Evolutionary conservation across 1,140 invertebrate species (phyloP).

Genomic region (Acromyrmex echinatior): DNA sequence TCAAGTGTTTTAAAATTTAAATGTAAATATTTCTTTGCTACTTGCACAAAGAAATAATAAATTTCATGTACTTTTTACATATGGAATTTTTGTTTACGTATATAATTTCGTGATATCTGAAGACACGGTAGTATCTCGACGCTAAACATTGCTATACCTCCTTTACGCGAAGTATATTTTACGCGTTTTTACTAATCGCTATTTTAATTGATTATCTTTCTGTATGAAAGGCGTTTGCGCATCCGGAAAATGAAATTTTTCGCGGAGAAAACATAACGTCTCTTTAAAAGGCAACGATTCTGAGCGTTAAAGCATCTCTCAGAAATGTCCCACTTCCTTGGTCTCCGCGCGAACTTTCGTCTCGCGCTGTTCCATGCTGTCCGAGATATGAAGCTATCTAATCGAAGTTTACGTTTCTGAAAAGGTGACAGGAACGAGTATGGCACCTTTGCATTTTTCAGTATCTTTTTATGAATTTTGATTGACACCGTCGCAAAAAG

Average conservation of each 20-base stretch:
- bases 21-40: background rate
- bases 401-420: slow-evolving; percentile 41
- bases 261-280: slow-evolving; percentile 8
- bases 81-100: background rate
- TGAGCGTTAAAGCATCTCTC: background rate
- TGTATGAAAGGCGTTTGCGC: background rate
- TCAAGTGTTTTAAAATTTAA: background rate
- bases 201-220: slow-evolving; percentile 19
- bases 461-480: slow-evolving; percentile 63
- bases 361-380: background rate
- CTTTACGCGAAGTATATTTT: background rate
- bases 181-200: background rate
- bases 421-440: slow-evolving; percentile 24
- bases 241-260: slow-evolving; percentile 31
- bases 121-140: no score
- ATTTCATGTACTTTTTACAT: background rate
- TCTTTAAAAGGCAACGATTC: slow-evolving; percentile 58
- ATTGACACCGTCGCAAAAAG: slow-evolving; percentile 67
- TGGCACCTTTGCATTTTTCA: slow-evolving; percentile 69
- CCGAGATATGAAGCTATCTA: slow-evolving; percentile 61
- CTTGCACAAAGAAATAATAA: background rate
- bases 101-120: background rate
- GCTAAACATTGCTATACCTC: no score
- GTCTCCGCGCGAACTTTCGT: background rate
- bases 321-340: slow-evolving; percentile 37